Evolutionary conservation across 53 echinoderm and acorn worm species (phyloP), one percentile per base, ranked within the genome.

Genomic region (Crossaster papposus): DNA sequence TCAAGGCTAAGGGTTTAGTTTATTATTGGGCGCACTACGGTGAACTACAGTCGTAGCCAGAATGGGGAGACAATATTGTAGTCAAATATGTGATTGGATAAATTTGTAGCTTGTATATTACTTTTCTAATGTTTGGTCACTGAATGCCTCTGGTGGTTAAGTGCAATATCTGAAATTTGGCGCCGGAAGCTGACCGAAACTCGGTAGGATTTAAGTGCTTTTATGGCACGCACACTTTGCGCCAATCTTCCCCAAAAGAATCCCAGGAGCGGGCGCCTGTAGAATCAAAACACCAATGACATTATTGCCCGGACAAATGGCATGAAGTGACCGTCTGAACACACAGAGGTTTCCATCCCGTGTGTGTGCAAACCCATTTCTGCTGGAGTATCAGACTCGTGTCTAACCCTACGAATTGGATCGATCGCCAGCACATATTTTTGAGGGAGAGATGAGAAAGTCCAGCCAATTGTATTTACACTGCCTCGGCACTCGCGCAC

Each of bases 381-480:
- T 15, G 17, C 22, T 11, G 58, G 22, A 58, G 58, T 15, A 15
- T 20, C 15, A 58, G 58, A 11, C 58, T 9, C 44, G 2, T 44
- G 44, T 44, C 9, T 44, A 44, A 44, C 44, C 44, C 44, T 44
- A 44, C 44, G 44, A 44, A 44, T 44, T 58, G 58, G 58, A 58
- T 58, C 58, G 58, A 58, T 58, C 15, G 58, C 58, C 2, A 58
- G 58, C 58, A 58, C 58, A 58, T 18, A 58, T 58, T 58, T 52
- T 58, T 5, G 44, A 44, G 44, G 44, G 44, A 44, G 44, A 44
- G 1, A 44, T n/a, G n/a, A n/a, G 9, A 44, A 44, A 9, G 44
- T 23, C 34, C n/a, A 22, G 44, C 78, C n/a, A 44, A 78, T 38
- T 50, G n/a, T 82, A 82, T 82, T 82, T n/a, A 82, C 82, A 65